These are phyloP conservation scores for Neotragus moschatus DNA, from an alignment of 2,113 vertebrate genomes.

Conservation along the genomic window DNA sequence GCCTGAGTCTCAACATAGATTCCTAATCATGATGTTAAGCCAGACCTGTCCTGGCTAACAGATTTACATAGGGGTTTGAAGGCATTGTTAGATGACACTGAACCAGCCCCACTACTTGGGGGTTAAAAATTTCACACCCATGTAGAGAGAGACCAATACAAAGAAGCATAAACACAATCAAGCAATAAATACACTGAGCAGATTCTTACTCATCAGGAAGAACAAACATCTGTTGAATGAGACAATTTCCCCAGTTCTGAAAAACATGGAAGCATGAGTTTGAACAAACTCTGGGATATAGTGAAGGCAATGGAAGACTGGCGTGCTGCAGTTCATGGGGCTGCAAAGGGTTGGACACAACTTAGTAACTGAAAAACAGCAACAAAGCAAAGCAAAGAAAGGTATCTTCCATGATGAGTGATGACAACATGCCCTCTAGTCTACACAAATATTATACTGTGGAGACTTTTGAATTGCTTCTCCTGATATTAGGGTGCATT, in stretches of 20 bases:
- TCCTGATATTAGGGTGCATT: background rate
- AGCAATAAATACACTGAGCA: background rate
- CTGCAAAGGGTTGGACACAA: background rate
- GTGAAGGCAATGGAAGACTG: background rate
- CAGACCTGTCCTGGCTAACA: background rate
- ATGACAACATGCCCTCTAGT: background rate
- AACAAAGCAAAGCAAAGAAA: background rate
- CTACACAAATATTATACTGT: background rate
- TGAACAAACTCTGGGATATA: background rate
- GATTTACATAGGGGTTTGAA: background rate
- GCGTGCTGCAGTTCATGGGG: background rate
- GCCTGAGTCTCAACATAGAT: background rate
- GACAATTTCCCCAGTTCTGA: background rate
- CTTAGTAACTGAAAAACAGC: background rate
- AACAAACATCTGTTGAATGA: conserved; percentile 40
- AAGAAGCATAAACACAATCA: background rate
- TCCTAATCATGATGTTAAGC: background rate
- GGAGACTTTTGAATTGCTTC: background rate
- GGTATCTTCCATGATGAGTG: background rate
- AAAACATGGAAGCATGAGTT: background rate
- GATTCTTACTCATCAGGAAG: background rate
- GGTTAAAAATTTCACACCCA: background rate
- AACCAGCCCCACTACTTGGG: background rate
- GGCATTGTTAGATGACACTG: background rate
- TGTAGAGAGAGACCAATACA: background rate